Evolutionary conservation across 2,113 vertebrate genomes (phyloP), one percentile per base, ranked within the genome.

Genomic region (Corythoichthys haematopterus): DNA sequence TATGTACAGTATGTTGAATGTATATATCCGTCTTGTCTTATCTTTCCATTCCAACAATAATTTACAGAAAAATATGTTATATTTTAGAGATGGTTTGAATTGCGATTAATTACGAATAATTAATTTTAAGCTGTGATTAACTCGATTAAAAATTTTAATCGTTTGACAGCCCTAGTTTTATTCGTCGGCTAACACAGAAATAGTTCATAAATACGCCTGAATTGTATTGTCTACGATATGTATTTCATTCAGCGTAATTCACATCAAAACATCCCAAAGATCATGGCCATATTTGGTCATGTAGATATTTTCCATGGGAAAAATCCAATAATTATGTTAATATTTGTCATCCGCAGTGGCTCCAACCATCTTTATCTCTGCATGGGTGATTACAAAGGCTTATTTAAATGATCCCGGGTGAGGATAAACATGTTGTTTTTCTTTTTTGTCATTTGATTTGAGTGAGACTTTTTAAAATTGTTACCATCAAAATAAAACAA

Each of bases 321-420:
- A 43, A 40, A 40, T 3, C 10, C 45, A 28, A 62, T 62, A 3
- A 62, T 45, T 36, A 28, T 45, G 1, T 20, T 62, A 70, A 2
- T 68, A 33, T 76, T 66, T 76, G n/a, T 69, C 75, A 20, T 67
- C 82, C 64, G 35, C 88, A 99, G 97, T 95, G 55, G 89, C 92
- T 13, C 97, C 97, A n/a, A 89, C 92, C 0, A 77, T 94, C 67
- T 97, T 99, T 78, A 98, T 91, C 82, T 90, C 88, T 28, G 85
- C 89, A 0, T 99, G 97, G 97, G 92, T 93, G 33, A 66, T 95
- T 62, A 89, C 91, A 50, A 95, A 91, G 85, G 90, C 91, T 48
- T 85, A 91, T 70, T 87, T 88, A 74, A 92, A 93, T 0, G 56
- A 98, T 65, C 36, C 72, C 0, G 95, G 94, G 97, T 99, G 90